Percentiles rank a stretch among this genome's conserved stretches.
Conservation (phyloP, 2,888 invertebrate genomes). For the Aphodius granarius region DNA sequence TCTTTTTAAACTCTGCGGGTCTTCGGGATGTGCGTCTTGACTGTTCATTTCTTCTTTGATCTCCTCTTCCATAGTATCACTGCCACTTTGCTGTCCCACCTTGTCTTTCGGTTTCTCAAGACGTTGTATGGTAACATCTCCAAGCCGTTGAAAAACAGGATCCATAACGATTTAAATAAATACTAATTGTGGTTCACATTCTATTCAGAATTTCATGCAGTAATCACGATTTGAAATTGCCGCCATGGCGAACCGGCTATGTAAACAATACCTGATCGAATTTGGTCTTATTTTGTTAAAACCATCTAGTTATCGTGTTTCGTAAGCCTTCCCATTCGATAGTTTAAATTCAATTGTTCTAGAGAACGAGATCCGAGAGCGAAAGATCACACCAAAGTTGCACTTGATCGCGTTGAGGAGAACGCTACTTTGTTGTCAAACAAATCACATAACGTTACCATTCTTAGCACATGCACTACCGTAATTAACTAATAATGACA, state of each 20-base stretch:
- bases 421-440: not conserved
- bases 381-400: not conserved
- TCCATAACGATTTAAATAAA: slow-evolving; percentile 49
- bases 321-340: not conserved
- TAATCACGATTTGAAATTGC: slow-evolving; percentile 40
- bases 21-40: slow-evolving; percentile 27
- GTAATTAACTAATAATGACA: not conserved
- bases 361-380: not conserved
- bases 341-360: not conserved
- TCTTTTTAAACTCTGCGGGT: slow-evolving; percentile 34
- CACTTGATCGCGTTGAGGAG: not conserved
- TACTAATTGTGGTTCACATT: slow-evolving; percentile 21
- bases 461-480: not conserved
- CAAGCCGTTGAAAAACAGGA: slow-evolving; percentile 60
- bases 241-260: slow-evolving; percentile 45
- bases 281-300: not conserved
- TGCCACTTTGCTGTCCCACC: slow-evolving; percentile 28
- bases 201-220: slow-evolving; percentile 3
- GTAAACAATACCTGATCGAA: slow-evolving; percentile 30
- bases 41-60: slow-evolving; percentile 29
- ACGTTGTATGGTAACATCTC: slow-evolving; percentile 64
- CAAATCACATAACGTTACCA: not conserved
- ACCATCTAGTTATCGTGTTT: not conserved
- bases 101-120: slow-evolving; percentile 48
- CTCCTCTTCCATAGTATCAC: slow-evolving; percentile 32